phyloP scores from a whole-genome alignment of 1,140 invertebrate genomes.

The Cyrtorhinus lividipennis region DNA sequence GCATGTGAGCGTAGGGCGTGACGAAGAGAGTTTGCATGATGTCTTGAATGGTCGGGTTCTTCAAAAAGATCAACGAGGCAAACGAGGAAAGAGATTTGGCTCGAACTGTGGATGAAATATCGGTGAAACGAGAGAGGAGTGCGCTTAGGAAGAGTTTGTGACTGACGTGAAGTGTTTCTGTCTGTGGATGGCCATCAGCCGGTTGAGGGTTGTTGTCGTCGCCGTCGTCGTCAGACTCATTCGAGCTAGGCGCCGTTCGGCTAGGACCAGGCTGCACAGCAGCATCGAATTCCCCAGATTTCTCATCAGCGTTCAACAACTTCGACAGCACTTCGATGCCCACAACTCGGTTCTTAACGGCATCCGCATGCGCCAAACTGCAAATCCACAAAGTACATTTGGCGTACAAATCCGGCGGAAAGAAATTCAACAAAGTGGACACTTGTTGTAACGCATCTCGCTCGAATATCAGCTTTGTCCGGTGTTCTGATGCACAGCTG shows the following conservation, averaged over 20 bases:
- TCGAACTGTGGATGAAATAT: conserved; percentile 40
- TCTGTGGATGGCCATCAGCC: no score
- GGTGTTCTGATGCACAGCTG: conserved; percentile 40
- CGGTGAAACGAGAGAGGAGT: conserved; percentile 37
- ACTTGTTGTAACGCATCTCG: conserved; percentile 35
- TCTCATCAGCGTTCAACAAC: conserved; percentile 31
- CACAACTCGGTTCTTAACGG: conserved; percentile 36
- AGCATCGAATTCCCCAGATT: not conserved
- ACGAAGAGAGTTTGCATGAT: conserved; percentile 35
- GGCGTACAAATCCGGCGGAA: conserved; percentile 29
- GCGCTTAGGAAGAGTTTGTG: conserved; percentile 35
- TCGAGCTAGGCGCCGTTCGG: no score
- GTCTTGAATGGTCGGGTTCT: not conserved
- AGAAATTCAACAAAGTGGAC: conserved; percentile 33
- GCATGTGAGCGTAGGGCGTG: conserved; percentile 23
- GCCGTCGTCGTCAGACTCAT: conserved; percentile 6
- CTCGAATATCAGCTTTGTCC: conserved; percentile 40
- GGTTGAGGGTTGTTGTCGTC: not conserved
- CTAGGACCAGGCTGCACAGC: not conserved
- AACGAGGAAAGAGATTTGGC: conserved; percentile 40
- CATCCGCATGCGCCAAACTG: conserved; percentile 34
- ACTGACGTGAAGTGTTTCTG: conserved; percentile 25
- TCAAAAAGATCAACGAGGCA: conserved; percentile 33
- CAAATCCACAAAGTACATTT: conserved; percentile 37
- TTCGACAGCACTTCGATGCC: conserved; percentile 40